Evolutionary conservation across 2,797 vertebrate species (phyloP).

Genomic region (Bucorvus abyssinicus): DNA sequence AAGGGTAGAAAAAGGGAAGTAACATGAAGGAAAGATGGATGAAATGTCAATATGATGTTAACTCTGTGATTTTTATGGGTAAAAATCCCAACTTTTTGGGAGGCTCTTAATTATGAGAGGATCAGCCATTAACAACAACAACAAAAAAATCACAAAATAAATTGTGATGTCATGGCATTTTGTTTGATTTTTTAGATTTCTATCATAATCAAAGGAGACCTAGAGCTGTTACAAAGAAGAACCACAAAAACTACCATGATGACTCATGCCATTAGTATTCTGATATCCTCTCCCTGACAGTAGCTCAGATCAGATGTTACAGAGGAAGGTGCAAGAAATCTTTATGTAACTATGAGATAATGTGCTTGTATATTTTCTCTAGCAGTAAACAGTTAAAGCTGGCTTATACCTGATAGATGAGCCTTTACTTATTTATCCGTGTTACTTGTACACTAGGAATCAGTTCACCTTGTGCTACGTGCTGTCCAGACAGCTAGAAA

Average conservation of each 20-base stretch:
- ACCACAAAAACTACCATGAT: background rate
- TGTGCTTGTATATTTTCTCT: background rate
- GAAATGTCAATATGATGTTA: background rate
- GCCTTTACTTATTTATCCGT: background rate
- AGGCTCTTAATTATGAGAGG: background rate
- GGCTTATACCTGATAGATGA: background rate
- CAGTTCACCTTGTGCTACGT: background rate
- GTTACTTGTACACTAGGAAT: background rate
- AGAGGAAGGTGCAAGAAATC: slow-evolving; percentile 29
- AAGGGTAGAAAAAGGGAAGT: background rate
- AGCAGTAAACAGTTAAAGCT: background rate
- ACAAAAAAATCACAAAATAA: background rate
- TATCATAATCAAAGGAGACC: background rate
- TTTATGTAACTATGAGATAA: background rate
- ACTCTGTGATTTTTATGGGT: background rate
- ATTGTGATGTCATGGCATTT: background rate
- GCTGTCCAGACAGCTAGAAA: background rate
- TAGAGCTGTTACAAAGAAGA: background rate
- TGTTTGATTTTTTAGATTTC: background rate
- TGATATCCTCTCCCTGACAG: background rate
- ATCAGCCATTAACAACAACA: background rate
- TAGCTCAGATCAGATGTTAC: background rate
- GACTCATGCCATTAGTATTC: slow-evolving; percentile 34
- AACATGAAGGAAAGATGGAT: background rate
- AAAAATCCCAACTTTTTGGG: background rate